Conservation (phyloP, 2,113 vertebrate species). For the Lasiurus cinereus region DNA sequence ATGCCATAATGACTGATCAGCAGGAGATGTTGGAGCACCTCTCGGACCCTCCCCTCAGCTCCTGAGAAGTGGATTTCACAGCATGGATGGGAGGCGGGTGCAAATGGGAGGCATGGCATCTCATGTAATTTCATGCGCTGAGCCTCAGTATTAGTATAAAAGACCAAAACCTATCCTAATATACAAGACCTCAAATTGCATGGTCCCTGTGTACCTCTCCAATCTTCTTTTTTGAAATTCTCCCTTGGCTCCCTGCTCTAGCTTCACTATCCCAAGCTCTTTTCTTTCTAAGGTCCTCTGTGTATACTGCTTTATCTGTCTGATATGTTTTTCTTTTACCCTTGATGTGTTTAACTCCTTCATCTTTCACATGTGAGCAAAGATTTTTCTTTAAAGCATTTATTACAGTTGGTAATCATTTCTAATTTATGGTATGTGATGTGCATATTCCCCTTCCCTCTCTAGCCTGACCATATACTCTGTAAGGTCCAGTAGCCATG, state of each 20-base stretch:
- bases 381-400: background rate
- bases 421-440: background rate
- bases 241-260: background rate
- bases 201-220: background rate
- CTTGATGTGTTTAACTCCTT: background rate
- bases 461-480: background rate
- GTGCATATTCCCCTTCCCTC: background rate
- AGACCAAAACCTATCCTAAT: background rate
- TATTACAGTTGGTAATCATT: background rate
- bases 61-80: too few species aligned
- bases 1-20: too few species aligned
- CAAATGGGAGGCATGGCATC: too few species aligned
- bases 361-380: background rate
- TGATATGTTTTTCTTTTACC: background rate
- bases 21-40: too few species aligned
- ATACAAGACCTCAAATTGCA: background rate
- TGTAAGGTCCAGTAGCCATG: too few species aligned
- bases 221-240: fast-evolving
- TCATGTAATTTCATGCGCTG: too few species aligned
- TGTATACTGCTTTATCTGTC: background rate
- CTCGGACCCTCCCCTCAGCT: too few species aligned
- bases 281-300: background rate
- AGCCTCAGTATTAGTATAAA: background rate
- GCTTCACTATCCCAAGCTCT: background rate
- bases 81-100: too few species aligned